Evolutionary conservation across 2,113 vertebrate genomes (phyloP).

Genomic region (Ameiurus melas): DNA sequence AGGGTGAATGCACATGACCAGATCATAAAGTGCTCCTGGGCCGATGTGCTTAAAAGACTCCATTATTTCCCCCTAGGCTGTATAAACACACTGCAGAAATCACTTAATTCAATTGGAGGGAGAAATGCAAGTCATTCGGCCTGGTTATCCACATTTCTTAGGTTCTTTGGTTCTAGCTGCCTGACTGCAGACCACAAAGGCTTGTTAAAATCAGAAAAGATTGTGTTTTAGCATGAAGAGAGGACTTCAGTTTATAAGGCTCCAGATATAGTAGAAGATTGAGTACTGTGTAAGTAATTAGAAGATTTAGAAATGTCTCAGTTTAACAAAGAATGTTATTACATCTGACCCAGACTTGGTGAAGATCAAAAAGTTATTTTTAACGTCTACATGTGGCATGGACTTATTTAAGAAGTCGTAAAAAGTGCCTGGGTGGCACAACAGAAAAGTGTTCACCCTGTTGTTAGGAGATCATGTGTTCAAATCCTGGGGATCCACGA

Average conservation of each 20-base stretch:
- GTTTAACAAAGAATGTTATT: not conserved
- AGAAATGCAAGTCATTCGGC: constrained; percentile 28
- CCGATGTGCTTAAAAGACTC: not conserved
- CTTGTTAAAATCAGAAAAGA: not conserved
- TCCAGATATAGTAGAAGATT: not conserved
- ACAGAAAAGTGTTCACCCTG: not conserved
- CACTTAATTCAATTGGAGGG: constrained; percentile 23
- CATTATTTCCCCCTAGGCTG: constrained; percentile 29
- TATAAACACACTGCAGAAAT: constrained; percentile 41
- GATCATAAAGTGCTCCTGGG: not conserved
- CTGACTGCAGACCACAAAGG: constrained; percentile 10
- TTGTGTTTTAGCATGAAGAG: not conserved
- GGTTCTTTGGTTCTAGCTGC: constrained; percentile 20
- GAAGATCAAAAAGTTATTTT: not conserved
- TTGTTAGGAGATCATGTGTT: not conserved
- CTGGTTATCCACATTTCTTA: constrained; percentile 34
- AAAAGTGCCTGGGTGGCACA: not conserved
- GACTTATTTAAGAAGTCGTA: not conserved
- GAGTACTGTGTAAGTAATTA: not conserved
- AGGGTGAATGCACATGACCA: not conserved
- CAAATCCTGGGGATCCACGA: not conserved
- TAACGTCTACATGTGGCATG: not conserved
- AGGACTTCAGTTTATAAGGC: not conserved
- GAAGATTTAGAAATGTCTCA: not conserved
- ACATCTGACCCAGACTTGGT: not conserved